Conservation (phyloP, 2,797 vertebrate species). For the Argya squamiceps region DNA sequence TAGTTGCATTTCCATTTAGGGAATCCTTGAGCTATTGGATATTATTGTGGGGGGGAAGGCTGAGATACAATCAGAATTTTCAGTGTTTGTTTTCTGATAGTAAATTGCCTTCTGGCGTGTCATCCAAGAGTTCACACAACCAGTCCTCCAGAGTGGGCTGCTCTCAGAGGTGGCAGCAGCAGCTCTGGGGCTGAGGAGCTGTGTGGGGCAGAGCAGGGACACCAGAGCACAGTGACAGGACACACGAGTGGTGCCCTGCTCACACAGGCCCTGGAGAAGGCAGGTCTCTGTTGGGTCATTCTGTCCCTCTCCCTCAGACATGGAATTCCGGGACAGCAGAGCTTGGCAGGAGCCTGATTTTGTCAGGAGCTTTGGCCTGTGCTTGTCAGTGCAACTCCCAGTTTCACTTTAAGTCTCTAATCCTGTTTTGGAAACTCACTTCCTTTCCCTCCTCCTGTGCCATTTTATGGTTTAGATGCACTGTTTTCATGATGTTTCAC, state of each 20-base stretch:
- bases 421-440: background rate
- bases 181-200: background rate
- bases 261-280: background rate
- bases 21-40: background rate
- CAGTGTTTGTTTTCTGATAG: background rate
- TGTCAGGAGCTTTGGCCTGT: background rate
- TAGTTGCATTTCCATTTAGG: constrained; percentile 35
- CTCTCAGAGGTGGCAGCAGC: background rate
- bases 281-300: background rate
- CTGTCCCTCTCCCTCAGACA: background rate
- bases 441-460: background rate
- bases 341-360: background rate
- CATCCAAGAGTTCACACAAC: background rate
- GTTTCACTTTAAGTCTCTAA: background rate
- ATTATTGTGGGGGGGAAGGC: background rate
- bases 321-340: background rate
- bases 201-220: rapidly evolving
- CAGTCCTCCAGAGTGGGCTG: background rate
- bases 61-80: background rate
- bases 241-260: background rate
- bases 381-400: rapidly evolving
- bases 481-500: background rate
- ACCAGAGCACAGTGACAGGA: background rate
- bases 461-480: background rate
- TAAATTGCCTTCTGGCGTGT: background rate